phyloP scores from a whole-genome alignment of 2,888 invertebrate genomes.

The Napeogenes sylphis region DNA sequence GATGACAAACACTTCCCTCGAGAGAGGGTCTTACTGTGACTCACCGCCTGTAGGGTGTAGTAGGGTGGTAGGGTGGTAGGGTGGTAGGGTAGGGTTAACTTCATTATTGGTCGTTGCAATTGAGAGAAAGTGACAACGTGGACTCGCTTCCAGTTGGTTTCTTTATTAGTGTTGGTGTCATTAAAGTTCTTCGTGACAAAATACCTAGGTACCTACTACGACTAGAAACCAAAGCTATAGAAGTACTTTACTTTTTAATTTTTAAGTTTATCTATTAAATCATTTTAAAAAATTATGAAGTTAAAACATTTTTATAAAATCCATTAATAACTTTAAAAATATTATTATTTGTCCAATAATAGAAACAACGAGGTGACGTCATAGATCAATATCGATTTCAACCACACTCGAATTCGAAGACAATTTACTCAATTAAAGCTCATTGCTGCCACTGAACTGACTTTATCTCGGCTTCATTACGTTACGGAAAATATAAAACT shows the following conservation, averaged over 20 bases:
- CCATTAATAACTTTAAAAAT: too few species aligned
- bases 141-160: neutral
- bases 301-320: too few species aligned
- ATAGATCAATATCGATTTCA: slow-evolving; percentile 9
- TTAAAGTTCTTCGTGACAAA: too few species aligned
- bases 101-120: slow-evolving; percentile 28
- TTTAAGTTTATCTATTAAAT: too few species aligned
- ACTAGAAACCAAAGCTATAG: too few species aligned
- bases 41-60: slow-evolving; percentile 21
- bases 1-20: slow-evolving; percentile 3
- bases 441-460: slow-evolving; percentile 14
- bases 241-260: too few species aligned
- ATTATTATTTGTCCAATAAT: neutral
- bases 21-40: slow-evolving; percentile 4
- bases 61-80: too few species aligned
- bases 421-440: slow-evolving; percentile 24
- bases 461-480: slow-evolving; percentile 10
- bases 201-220: too few species aligned
- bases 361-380: slow-evolving; percentile 1
- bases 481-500: neutral
- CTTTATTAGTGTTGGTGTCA: neutral
- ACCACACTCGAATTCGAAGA: slow-evolving; percentile 17
- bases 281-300: too few species aligned
- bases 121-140: slow-evolving; percentile 27
- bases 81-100: slow-evolving; percentile 13